These are phyloP conservation scores for Indicator maculatus DNA, from an alignment of 2,113 vertebrate species.

Conservation along the genomic window DNA sequence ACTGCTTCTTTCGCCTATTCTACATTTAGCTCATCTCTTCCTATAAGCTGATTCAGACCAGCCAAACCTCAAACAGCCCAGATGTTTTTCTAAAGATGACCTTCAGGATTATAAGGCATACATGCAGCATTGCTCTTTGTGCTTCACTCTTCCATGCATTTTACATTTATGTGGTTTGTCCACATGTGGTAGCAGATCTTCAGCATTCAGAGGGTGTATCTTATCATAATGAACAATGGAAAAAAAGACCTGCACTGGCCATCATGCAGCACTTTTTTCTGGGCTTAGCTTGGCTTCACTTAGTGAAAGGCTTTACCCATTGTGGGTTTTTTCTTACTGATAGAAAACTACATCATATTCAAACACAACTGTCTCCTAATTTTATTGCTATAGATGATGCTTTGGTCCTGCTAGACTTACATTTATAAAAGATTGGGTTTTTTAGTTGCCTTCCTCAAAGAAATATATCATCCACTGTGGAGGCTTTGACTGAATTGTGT, in stretches of 20 bases:
- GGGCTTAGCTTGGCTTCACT: background rate
- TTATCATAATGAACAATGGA: background rate
- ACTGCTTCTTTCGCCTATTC: background rate
- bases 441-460: background rate
- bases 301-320: background rate
- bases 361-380: background rate
- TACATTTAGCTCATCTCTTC: background rate
- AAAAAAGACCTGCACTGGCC: background rate
- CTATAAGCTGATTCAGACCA: background rate
- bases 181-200: background rate
- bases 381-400: background rate
- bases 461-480: background rate
- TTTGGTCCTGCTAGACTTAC: background rate
- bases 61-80: background rate
- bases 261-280: background rate
- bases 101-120: background rate
- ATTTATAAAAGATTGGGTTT: background rate
- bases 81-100: background rate
- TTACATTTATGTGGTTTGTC: background rate
- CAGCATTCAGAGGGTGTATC: background rate
- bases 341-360: background rate
- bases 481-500: background rate
- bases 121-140: background rate
- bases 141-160: background rate
- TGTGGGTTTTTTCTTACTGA: background rate